A percentile compares a stretch with the other conserved stretches of the same genome.
Conservation (phyloP, 30 jellyfish, hydroid and myxozoan species). For the Cassiopea andromeda region DNA sequence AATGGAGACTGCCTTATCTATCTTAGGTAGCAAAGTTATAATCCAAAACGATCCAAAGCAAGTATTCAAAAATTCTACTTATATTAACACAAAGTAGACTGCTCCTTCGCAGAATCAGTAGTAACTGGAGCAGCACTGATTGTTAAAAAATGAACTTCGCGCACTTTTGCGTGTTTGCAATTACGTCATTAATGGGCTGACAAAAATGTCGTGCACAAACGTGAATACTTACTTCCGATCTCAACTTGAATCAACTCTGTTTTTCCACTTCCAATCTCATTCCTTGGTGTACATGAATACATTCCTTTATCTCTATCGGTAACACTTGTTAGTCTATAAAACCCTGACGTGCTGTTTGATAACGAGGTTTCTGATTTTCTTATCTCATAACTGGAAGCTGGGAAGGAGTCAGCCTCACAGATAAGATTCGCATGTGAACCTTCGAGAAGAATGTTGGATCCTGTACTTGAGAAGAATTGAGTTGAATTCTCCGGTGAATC, state of each 20-base stretch:
- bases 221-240: slow-evolving; percentile 23
- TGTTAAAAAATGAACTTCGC: too few species aligned
- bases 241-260: background rate
- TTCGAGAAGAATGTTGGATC: slow-evolving; percentile 29
- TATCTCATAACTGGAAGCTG: slow-evolving; percentile 23
- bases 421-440: slow-evolving; percentile 18
- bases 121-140: too few species aligned
- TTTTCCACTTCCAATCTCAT: slow-evolving; percentile 29
- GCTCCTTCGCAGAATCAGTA: too few species aligned
- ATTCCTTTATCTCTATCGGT: slow-evolving; percentile 9
- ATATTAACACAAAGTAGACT: too few species aligned
- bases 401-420: slow-evolving; percentile 24
- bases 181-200: too few species aligned
- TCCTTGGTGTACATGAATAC: slow-evolving; percentile 11
- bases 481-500: slow-evolving; percentile 55
- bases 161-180: too few species aligned
- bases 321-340: background rate
- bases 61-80: too few species aligned
- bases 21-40: too few species aligned
- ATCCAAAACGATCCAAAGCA: too few species aligned
- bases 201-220: background rate
- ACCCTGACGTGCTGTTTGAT: slow-evolving; percentile 6
- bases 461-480: slow-evolving; percentile 30
- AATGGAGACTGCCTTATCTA: too few species aligned
- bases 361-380: slow-evolving; percentile 11